A percentile compares a stretch with the other conserved stretches of the same genome.
These are phyloP conservation scores for Larimichthys polyactis DNA, from an alignment of 2,113 vertebrate species.

Conservation along the genomic window DNA sequence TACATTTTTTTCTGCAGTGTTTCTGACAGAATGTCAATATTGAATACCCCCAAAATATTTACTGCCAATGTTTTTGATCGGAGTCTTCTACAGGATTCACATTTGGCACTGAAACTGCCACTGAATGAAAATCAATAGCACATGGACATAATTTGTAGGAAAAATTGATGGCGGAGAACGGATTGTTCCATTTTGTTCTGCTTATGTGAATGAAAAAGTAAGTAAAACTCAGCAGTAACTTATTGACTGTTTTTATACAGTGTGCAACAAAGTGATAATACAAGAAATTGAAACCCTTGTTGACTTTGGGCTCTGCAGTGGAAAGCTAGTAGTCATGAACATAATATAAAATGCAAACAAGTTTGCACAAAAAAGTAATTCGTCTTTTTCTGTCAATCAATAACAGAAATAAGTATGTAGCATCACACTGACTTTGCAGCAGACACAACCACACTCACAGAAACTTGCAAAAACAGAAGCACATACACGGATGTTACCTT, in stretches of 20 bases:
- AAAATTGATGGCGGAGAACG: background rate
- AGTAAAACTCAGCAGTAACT: background rate
- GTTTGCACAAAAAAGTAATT: background rate
- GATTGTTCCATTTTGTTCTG: background rate
- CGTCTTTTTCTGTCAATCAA: too few species aligned
- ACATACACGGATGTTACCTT: constrained; percentile 1
- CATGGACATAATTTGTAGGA: background rate
- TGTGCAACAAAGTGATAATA: background rate
- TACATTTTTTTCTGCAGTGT: background rate
- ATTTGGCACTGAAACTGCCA: background rate
- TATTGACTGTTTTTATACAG: background rate
- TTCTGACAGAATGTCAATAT: constrained; percentile 5
- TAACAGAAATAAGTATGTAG: background rate
- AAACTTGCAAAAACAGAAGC: background rate
- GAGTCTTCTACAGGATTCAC: background rate
- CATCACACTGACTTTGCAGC: background rate
- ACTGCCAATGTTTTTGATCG: background rate
- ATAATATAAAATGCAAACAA: background rate
- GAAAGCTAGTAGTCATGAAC: background rate
- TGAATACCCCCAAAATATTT: background rate
- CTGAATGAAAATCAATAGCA: background rate
- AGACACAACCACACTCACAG: background rate
- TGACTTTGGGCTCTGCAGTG: background rate
- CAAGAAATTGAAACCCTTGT: background rate
- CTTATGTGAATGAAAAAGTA: background rate